phyloP scores from a whole-genome alignment of 2,888 invertebrate genomes.

The Melieria crassipennis region DNA sequence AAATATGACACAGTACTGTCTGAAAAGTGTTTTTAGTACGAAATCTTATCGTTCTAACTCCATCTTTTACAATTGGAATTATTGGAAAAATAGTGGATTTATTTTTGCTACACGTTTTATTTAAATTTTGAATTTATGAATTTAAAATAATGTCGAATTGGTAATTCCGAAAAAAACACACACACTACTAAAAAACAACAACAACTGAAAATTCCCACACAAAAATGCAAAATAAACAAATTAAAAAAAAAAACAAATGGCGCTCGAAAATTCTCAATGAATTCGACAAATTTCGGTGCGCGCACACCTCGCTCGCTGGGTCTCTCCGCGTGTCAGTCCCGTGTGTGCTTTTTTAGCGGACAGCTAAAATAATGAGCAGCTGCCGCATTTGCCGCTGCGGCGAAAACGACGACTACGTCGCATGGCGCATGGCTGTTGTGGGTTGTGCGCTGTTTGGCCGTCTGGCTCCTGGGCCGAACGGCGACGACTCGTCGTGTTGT shows the following conservation, averaged over 20 bases:
- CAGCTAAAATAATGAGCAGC: no score
- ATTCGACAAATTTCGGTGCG: not conserved
- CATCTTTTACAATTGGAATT: no score
- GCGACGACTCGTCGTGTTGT: conserved; percentile 18
- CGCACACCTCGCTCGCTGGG: no score
- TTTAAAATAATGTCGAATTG: no score
- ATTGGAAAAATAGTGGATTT: no score
- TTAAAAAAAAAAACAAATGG: not conserved
- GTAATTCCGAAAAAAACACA: no score
- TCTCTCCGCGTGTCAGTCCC: no score
- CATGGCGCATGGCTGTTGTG: not conserved
- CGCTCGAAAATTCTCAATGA: conserved; percentile 26
- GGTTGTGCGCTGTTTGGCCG: conserved; percentile 5
- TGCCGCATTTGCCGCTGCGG: not conserved
- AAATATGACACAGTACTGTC: no score
- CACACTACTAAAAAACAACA: not conserved
- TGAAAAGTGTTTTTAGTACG: no score
- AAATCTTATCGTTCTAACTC: no score
- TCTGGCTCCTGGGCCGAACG: conserved; percentile 6
- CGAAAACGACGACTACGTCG: conserved; percentile 7
- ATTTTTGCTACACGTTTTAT: no score
- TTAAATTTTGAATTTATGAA: no score
- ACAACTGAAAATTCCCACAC: conserved; percentile 7
- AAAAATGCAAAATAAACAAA: conserved; percentile 3
- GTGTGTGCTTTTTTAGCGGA: not conserved